These are phyloP conservation scores for Pterostichus niger DNA, from an alignment of 2,888 invertebrate species.

Conservation along the genomic window DNA sequence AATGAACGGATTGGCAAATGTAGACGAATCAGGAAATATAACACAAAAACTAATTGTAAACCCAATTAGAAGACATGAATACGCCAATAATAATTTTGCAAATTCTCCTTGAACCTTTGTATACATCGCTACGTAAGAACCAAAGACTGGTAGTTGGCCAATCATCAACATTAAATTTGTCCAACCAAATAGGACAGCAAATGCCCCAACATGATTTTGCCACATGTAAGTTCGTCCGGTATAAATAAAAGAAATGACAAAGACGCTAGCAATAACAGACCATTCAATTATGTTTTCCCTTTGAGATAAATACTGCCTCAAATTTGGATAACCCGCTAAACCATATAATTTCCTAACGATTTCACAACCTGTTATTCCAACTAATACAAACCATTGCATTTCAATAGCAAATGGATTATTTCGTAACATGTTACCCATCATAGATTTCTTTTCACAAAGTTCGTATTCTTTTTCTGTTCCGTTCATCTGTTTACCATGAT, in stretches of 20 bases:
- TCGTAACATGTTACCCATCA: constrained; percentile 86
- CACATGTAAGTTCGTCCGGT: constrained; percentile 88
- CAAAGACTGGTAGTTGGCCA: constrained; percentile 92
- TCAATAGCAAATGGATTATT: constrained; percentile 88
- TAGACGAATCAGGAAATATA: constrained; percentile 90
- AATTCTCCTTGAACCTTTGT: constrained; percentile 93
- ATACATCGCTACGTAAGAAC: constrained; percentile 94
- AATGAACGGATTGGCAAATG: constrained; percentile 91
- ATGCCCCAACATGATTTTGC: constrained; percentile 93
- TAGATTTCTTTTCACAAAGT: constrained; percentile 88
- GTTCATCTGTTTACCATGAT: constrained; percentile 86
- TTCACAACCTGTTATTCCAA: constrained; percentile 89
- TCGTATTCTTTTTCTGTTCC: constrained; percentile 81
- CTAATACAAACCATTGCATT: constrained; percentile 91
- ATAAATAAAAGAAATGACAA: constrained; percentile 90
- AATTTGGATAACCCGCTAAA: constrained; percentile 89
- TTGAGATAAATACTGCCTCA: constrained; percentile 90
- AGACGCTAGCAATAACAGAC: constrained; percentile 91
- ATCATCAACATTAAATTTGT: constrained; percentile 95
- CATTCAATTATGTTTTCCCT: constrained; percentile 93
- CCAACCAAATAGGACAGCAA: constrained; percentile 92
- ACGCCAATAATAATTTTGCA: constrained; percentile 91
- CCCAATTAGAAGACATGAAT: constrained; percentile 90
- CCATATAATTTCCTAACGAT: constrained; percentile 90
- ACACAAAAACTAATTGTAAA: constrained; percentile 94